These are phyloP conservation scores for Cynaeus angustus DNA, from an alignment of 2,888 invertebrate genomes.

Conservation along the genomic window DNA sequence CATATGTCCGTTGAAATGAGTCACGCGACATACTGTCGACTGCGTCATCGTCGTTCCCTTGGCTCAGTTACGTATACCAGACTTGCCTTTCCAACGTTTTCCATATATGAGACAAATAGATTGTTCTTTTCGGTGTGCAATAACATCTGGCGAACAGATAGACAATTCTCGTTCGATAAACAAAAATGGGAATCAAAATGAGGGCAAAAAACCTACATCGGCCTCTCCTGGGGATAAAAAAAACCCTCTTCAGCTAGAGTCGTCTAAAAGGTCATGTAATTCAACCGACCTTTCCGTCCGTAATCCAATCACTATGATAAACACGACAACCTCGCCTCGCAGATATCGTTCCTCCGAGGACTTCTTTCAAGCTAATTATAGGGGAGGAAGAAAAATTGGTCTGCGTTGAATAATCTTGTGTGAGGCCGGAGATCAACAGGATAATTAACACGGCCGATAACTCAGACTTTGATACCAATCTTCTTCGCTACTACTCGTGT, in stretches of 20 bases:
- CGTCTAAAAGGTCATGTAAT: slow-evolving; percentile 47
- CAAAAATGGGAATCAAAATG: slow-evolving; percentile 23
- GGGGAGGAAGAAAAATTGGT: slow-evolving; percentile 17
- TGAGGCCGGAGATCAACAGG: too few relatives aligned
- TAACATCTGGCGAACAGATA: slow-evolving; percentile 47
- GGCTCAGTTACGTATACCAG: slow-evolving; percentile 42
- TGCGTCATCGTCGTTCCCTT: slow-evolving; percentile 47
- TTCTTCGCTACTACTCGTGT: too few relatives aligned
- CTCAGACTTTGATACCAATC: too few relatives aligned
- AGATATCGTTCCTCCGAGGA: slow-evolving; percentile 29
- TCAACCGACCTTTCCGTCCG: slow-evolving; percentile 48
- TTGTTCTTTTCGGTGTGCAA: slow-evolving; percentile 23
- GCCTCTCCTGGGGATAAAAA: slow-evolving; percentile 13
- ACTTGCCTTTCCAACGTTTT: slow-evolving; percentile 33
- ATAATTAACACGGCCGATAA: too few relatives aligned
- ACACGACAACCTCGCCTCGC: slow-evolving; percentile 31
- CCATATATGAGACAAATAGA: slow-evolving; percentile 47
- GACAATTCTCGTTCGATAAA: slow-evolving; percentile 16
- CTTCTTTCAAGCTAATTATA: slow-evolving; percentile 26
- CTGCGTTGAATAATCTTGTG: background rate
- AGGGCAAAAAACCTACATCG: slow-evolving; percentile 6
- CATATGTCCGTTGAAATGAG: slow-evolving; percentile 45
- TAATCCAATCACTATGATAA: slow-evolving; percentile 45
- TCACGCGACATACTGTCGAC: slow-evolving; percentile 43
- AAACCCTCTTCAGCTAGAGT: slow-evolving; percentile 6